Base-by-base conservation (phyloP, 2,888 invertebrate species). In the Aricia artaxerxes region DNA sequence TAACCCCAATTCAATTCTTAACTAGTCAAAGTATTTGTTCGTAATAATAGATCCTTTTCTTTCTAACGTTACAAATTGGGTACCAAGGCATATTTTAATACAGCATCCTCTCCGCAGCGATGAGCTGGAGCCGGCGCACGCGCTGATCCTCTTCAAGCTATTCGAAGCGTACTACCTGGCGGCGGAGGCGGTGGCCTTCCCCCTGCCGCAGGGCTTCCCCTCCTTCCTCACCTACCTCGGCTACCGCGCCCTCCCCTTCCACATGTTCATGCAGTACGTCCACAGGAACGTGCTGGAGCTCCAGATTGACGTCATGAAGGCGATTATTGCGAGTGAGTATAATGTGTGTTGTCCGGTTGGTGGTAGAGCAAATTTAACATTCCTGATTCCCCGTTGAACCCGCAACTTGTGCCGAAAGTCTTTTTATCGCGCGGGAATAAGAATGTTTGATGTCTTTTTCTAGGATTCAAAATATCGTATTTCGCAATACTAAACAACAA, bases 211-310 rank as follows among this genome's bases (percentile, higher is more conserved):
- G 86, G 98, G 98, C 16, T 98, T 98, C 89, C 97, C 97, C 31
- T 97, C 98, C 4, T 98, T 98, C 94, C 97, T 98, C 89, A 97
- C 98, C 2, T 98, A 97, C 89, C 95, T 98, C 79, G 98, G 97
- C 1, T 97, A 97, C 90, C 95, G 97, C 84, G 96, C 97, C 40
- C 92, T 98, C 82, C 95, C 96, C 49, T 97, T 97, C 90, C 95
- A 97, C 82, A 96, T 96, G 88, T 98, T 98, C 89, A 90, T 97
- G 84, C 98, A 98, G 89, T 98, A 98, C 89, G 97, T 98, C 80
- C 96, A 97, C 84, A 95, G 97, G 84, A 97, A 97, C 87, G 97
- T 98, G 73, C 97, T 98, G 84, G 97, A 98, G 86, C 91, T 98
- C 82, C 98, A 98, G 92, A 97, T 98, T 44, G 98, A 98, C 87